phyloP scores from a whole-genome alignment of 1,140 invertebrate species.

The Whitmania pigra region DNA sequence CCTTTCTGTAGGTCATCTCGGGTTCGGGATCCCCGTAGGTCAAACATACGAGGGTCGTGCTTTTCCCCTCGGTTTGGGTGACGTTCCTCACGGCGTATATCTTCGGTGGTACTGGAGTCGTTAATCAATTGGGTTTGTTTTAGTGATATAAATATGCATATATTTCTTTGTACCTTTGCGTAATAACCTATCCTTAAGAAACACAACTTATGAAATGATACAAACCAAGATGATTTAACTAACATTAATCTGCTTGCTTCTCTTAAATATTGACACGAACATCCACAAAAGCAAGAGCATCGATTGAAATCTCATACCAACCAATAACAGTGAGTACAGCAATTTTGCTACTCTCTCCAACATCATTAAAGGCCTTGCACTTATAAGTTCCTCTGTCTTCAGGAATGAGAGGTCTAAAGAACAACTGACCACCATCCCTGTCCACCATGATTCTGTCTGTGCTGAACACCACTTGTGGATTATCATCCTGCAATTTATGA shows the following conservation, averaged over 20 bases:
- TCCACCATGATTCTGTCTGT: conserved; percentile 17
- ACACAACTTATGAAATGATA: too few relatives aligned
- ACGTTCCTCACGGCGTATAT: conserved; percentile 15
- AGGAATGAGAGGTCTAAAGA: conserved; percentile 46
- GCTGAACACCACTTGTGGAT: conserved; percentile 11
- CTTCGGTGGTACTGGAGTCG: conserved; percentile 18
- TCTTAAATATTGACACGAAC: too few relatives aligned
- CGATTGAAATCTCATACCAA: background rate
- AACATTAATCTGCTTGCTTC: too few relatives aligned
- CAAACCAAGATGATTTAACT: too few relatives aligned
- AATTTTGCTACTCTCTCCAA: conserved; percentile 47
- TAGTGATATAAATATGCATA: too few relatives aligned
- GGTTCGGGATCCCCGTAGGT: conserved; percentile 21
- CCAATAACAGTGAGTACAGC: background rate
- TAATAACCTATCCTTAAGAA: too few relatives aligned
- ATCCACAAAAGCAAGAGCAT: too few relatives aligned
- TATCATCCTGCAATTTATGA: background rate
- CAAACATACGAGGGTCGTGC: conserved; percentile 14
- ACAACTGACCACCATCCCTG: conserved; percentile 15
- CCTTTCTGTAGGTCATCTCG: conserved; percentile 22
- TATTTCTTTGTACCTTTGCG: too few relatives aligned
- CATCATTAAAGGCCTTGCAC: conserved; percentile 70
- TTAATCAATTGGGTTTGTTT: too few relatives aligned
- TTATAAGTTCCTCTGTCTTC: conserved; percentile 75
- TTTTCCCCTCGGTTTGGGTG: conserved; percentile 9